phyloP scores from a whole-genome alignment of 2,113 vertebrate genomes.

The Arizona elegans region DNA sequence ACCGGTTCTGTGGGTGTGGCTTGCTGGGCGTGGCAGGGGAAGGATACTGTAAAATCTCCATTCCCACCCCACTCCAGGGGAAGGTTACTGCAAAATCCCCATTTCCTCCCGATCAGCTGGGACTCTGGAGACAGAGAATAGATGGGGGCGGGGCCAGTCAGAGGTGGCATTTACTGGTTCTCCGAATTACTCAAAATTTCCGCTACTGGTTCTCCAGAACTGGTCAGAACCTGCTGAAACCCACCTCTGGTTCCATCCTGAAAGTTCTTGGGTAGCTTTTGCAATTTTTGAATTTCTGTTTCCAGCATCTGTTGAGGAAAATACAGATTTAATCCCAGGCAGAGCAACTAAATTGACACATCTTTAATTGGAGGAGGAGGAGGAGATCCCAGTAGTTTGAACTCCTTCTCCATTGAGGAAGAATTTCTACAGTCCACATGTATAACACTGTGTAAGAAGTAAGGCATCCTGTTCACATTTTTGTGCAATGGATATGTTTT shows the following conservation, averaged over 20 bases:
- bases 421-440: background rate
- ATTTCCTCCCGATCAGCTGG: too few relatives aligned
- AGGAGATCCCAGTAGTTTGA: background rate
- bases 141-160: too few relatives aligned
- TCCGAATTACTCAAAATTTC: too few relatives aligned
- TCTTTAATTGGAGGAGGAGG: background rate
- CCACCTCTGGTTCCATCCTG: background rate
- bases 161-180: too few relatives aligned
- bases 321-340: background rate
- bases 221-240: too few relatives aligned
- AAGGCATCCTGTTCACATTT: background rate
- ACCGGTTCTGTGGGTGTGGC: too few relatives aligned
- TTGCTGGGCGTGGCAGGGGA: too few relatives aligned
- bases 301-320: background rate
- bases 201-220: too few relatives aligned
- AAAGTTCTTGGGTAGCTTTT: background rate
- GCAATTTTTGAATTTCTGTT: background rate
- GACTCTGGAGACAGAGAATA: too few relatives aligned
- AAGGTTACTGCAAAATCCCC: too few relatives aligned
- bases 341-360: background rate
- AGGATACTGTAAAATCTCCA: too few relatives aligned
- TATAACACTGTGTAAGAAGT: background rate
- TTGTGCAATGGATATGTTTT: background rate
- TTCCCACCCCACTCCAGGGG: too few relatives aligned
- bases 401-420: background rate